Percentiles rank a stretch among this genome's conserved stretches.
Conservation (phyloP, 2,113 vertebrate species). For the Acrocephalus kingi region DNA sequence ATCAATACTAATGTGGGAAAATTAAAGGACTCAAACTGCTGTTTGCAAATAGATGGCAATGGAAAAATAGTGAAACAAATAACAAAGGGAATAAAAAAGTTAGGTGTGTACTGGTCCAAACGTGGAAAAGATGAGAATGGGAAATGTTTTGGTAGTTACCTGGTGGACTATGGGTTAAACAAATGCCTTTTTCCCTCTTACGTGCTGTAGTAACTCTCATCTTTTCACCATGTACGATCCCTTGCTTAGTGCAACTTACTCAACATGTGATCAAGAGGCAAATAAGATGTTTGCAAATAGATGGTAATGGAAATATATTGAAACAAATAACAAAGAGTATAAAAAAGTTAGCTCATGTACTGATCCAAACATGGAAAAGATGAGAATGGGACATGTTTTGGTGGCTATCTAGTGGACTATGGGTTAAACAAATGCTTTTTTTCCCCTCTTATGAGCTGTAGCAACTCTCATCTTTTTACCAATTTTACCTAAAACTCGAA, state of each 20-base stretch:
- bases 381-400: neutral
- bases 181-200: neutral
- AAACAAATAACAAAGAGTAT: neutral
- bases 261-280: too few species aligned
- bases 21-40: neutral
- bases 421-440: neutral
- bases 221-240: neutral
- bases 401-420: too few species aligned
- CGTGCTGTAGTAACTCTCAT: neutral
- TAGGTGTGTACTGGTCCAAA: too few species aligned
- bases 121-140: too few species aligned
- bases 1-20: neutral
- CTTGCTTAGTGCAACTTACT: too few species aligned
- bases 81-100: too few species aligned
- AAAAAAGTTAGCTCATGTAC: neutral
- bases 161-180: neutral
- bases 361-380: neutral
- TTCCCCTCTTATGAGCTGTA: neutral
- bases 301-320: neutral
- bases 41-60: neutral
- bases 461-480: neutral
- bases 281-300: too few species aligned
- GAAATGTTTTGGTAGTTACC: too few species aligned
- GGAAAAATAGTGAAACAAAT: neutral
- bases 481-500: too few species aligned